Evolutionary conservation across 2,888 invertebrate species (phyloP), one percentile per base, ranked within the genome.

Genomic region (Trissolcus japonicus): DNA sequence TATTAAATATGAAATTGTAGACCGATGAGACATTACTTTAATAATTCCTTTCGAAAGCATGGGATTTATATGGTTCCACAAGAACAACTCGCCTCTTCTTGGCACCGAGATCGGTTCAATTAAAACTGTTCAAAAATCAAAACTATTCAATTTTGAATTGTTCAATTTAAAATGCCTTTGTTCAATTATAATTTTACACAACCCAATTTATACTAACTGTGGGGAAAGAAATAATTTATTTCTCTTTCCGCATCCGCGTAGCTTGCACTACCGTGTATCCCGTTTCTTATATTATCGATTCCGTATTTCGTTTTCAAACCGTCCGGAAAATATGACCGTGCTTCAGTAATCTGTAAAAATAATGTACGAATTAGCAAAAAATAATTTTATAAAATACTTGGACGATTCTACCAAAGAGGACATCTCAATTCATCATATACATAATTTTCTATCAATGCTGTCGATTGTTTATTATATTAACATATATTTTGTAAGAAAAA

Each of bases 171-270:
- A 29, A n/a, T n/a, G n/a, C 7, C 1, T 19, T 19, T 19, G 2
- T 19, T 19, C 4, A 25, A 25, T 4, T 25, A 25, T 4, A 25
- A 25, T 25, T 25, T 25, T 4, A 25, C 6, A 4, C 25, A 25
- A 6, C 3, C 25, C 25, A 9, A 25, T 60, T 54, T 17, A 19
- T 54, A 61, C 92, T 91, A 90, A 96, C 95, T 93, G 83, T 93
- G 92, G 0, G 96, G 96, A 89, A 95, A 97, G 89, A 98, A 96
- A 89, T 95, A 97, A 86, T 94, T 92, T 82, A 97, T 95, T 89
- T 98, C 97, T 77, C 93, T 91, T 60, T 93, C 91, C 0, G 96
- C 94, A 55, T 92, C 92, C 0, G 91, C 89, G 14, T 91, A 88
- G 82, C 91, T 92, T 76, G 92, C 92, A 79, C 97, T 96, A 7